Evolutionary conservation across 2,888 invertebrate genomes (phyloP), one percentile per base, ranked within the genome.

Genomic region (Cosmia pyralina): DNA sequence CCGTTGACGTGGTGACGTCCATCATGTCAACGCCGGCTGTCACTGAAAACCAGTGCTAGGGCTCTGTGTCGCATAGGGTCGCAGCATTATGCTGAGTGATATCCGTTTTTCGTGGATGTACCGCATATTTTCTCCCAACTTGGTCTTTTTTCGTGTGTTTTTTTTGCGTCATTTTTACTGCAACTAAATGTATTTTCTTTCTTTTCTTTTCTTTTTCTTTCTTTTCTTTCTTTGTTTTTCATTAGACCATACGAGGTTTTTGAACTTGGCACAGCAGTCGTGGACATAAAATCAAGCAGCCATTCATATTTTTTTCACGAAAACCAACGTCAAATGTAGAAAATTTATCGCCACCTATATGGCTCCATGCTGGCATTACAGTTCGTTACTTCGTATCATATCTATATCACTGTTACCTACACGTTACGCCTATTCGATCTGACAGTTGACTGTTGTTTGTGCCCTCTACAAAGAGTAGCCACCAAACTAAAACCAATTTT

Each of bases 361-460:
- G 87, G 92, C 92, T 87, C 78, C 64, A 78, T 74, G 41, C 19
- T 80, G 82, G 84, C 87, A 87, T 89, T 88, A 89, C 93, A 92
- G 94, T 94, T 94, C 93, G 94, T 94, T 94, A 94, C 91, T 89
- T 89, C 91, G 88, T 88, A 91, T 93, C 92, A 92, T 94, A 94
- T 93, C 92, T 91, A 90, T 91, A 89, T 90, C 89, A 89, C 83
- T 84, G 89, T 87, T 87, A 88, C 88, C 85, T 87, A 87, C 87
- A 79, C 77, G 81, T 85, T 78, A 82, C 81, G 77, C 66, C 79
- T 71, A 84, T 87, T 79, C 81, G 78, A 85, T 81, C 78, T 75
- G 87, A 87, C 85, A 82, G 82, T 74, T 81, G 59, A 81, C 75
- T 83, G 65, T 85, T 86, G 87, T 86, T 85, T 86, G 83, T 77